Base-by-base conservation (phyloP, 1,140 invertebrate species). In the Formica selysi region DNA sequence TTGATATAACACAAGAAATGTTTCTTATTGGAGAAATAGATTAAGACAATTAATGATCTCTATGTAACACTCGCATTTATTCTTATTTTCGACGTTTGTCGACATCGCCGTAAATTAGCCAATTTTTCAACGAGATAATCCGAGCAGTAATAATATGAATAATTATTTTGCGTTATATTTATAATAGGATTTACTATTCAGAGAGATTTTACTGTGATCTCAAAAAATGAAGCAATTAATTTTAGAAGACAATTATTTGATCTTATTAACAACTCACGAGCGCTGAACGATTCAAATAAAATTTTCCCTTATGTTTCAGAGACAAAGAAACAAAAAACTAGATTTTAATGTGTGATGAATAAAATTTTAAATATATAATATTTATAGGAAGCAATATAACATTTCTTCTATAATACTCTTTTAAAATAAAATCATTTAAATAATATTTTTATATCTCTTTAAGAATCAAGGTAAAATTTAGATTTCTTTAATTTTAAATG, bases 101-200 rank as follows among this genome's bases (percentile, higher is more conserved):
- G 16, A 65, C 59, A 65, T 41, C 41, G 59, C 22, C 6, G 41
- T 76, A 64, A 85, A 65, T 32, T 29, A 76, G 36, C 44, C 44
- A 65, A 85, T 78, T 85, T 85, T 67, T 76, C 73, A 78, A 32
- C 32, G 19, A 51, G 81, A 85, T 78, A 41, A 85, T 78, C 61
- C 81, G 22, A 41, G 10, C 44, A 26, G 36, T n/a, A 67, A 64
- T 76, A 64, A 67, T 61, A 57, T 44, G 6, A 85, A 65, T 85
- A 76, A 85, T 85, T 48, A 38, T 41, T 78, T 26, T 3, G 48
- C 79, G 61, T 74, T 48, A 19, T 36, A 38, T 61, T 83, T 41
- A 70, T 70, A 22, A 19, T 36, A 62, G 29, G 19, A 61, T 61
- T 74, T 74, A 61, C 44, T 38, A 83, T 61, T 74, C 54, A 59